Conservation (phyloP, 1,140 invertebrate species). For the Mya arenaria region DNA sequence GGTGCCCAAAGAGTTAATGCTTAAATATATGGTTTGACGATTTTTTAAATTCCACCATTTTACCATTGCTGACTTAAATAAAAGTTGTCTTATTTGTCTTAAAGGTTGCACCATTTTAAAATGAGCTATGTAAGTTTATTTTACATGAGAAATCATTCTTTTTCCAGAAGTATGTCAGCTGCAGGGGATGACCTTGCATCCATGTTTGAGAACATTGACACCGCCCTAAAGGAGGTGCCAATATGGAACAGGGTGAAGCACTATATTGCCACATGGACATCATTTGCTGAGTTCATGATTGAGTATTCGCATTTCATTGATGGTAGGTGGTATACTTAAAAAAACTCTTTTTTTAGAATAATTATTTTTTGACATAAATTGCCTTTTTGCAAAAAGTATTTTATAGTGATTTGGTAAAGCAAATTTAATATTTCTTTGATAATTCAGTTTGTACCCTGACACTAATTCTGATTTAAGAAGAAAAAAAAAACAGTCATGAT, state of each 20-base stretch:
- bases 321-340: neutral
- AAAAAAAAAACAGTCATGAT: neutral
- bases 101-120: no score
- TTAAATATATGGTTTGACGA: no score
- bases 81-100: no score
- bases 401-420: neutral
- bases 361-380: neutral
- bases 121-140: no score
- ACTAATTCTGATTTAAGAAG: neutral
- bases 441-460: neutral
- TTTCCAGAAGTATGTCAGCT: neutral
- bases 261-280: slow-evolving; percentile 29
- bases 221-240: neutral
- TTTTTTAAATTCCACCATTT: no score
- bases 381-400: neutral
- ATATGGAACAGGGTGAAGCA: slow-evolving; percentile 37
- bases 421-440: neutral
- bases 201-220: neutral
- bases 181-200: neutral
- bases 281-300: slow-evolving; percentile 4
- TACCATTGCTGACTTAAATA: no score
- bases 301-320: slow-evolving; percentile 3
- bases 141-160: no score
- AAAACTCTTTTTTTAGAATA: neutral
- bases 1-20: no score